These are phyloP conservation scores for Varroa destructor DNA, from an alignment of 1,140 invertebrate species.

Conservation along the genomic window DNA sequence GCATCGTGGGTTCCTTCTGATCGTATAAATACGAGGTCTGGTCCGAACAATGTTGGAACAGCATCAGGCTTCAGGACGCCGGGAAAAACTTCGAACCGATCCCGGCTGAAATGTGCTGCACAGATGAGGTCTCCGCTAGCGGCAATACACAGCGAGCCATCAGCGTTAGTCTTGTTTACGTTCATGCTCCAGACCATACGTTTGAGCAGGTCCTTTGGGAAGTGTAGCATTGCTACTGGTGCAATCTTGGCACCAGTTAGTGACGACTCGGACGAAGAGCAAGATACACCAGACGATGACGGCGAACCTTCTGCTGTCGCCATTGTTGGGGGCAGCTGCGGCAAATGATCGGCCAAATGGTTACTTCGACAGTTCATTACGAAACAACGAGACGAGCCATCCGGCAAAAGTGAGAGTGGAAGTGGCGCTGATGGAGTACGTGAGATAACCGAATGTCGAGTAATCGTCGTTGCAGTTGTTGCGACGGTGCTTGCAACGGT, in stretches of 20 bases:
- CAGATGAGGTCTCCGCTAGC: constrained; percentile 14
- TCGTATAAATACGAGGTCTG: neutral
- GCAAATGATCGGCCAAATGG: no score
- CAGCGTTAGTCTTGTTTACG: neutral
- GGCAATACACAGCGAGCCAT: constrained; percentile 14
- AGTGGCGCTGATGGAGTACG: constrained; percentile 6
- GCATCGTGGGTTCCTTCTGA: neutral
- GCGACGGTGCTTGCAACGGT: no score
- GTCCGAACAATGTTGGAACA: constrained; percentile 22
- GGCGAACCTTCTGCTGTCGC: neutral
- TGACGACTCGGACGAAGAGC: neutral
- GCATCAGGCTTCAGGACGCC: constrained; percentile 19
- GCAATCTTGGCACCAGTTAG: neutral
- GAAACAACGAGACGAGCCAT: constrained; percentile 10
- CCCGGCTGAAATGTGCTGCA: constrained; percentile 6
- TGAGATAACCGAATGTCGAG: constrained; percentile 4
- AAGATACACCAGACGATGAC: constrained; percentile 8
- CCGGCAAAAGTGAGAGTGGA: neutral
- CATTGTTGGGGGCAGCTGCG: no score
- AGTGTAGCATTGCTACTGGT: constrained; percentile 2
- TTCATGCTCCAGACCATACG: constrained; percentile 22
- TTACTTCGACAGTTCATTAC: constrained; percentile 14
- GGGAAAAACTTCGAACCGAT: neutral
- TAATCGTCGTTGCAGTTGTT: constrained; percentile 10
- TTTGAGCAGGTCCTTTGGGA: constrained; percentile 20